A percentile compares a stretch with the other conserved stretches of the same genome.
These are phyloP conservation scores for Zhengitettix transpicula DNA, from an alignment of 2,888 invertebrate genomes.

Conservation along the genomic window DNA sequence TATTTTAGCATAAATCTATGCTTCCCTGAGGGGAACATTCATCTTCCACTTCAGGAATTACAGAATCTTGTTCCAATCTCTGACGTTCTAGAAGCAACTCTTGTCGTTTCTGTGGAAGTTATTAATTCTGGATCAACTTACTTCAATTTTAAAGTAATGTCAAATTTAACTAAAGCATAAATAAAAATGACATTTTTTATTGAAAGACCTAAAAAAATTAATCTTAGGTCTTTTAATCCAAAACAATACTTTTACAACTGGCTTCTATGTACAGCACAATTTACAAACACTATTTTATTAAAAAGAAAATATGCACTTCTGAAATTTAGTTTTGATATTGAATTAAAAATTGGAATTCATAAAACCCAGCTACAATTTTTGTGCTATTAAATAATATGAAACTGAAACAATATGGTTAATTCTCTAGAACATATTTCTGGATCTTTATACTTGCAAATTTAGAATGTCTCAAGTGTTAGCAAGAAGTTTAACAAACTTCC, in stretches of 20 bases:
- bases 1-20: conserved; percentile 6
- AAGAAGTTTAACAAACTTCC: not conserved
- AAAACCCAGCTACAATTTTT: no score
- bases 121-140: not conserved
- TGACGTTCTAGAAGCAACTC: conserved; percentile 38
- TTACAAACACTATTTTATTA: no score
- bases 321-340: no score
- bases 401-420: no score
- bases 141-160: conserved; percentile 3
- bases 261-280: no score
- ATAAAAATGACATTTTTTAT: not conserved
- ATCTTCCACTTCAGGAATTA: conserved; percentile 55
- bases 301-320: no score
- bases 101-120: conserved; percentile 34
- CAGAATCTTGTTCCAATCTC: conserved; percentile 47
- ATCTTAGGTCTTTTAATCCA: not conserved
- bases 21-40: conserved; percentile 21
- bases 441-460: no score
- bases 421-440: no score
- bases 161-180: not conserved
- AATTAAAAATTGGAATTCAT: no score
- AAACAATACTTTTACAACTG: not conserved
- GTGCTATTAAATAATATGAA: no score
- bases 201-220: conserved; percentile 1
- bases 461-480: no score